Evolutionary conservation across 2,888 invertebrate genomes (phyloP), one percentile per base, ranked within the genome.

Genomic region (Eueremaeus valkanovi): DNA sequence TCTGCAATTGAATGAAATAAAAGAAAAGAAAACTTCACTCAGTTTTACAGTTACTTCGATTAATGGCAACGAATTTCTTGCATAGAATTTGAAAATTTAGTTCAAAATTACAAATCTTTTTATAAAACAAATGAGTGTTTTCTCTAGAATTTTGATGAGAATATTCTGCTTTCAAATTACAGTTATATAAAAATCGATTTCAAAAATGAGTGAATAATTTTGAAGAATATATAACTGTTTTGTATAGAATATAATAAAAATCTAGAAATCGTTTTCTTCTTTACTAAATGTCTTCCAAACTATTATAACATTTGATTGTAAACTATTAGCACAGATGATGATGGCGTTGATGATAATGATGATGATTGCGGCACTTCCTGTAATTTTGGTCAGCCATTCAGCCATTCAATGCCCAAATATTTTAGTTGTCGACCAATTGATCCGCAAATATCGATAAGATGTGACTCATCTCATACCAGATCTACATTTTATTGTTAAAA

Each of bases 311-410:
- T 9, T 55, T 55, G 24, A 55, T 6, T 55, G 55, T 24, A 27
- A 29, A 24, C 55, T 24, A 9, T 55, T 11, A 11, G 8, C 36
- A 36, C 11, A 36, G 36, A 51, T 5, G 55, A 16, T 24, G 55
- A 66, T 36, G 66, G 66, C 36, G 24, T 31, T 66, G 66, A 40
- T 40, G 40, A 33, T 63, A 63, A 63, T 63, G 33, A 63, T 66
- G 5, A 66, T 66, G 40, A 66, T 66, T n/a, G n/a, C 40, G 66
- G 11, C 66, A 66, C 66, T 66, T 66, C 66, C 40, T 66, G 24
- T 29, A 11, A 24, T 61, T 8, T 21, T 24, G 36, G 40, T 18
- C 66, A 40, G 21, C 66, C 21, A 36, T 13, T 33, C n/a, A 9
- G 13, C 36, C 21, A 66, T 51, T 72, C 27, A 11, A 40, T 68